Conservation (phyloP, 1,140 invertebrate species). For the Theocolax elegans region DNA sequence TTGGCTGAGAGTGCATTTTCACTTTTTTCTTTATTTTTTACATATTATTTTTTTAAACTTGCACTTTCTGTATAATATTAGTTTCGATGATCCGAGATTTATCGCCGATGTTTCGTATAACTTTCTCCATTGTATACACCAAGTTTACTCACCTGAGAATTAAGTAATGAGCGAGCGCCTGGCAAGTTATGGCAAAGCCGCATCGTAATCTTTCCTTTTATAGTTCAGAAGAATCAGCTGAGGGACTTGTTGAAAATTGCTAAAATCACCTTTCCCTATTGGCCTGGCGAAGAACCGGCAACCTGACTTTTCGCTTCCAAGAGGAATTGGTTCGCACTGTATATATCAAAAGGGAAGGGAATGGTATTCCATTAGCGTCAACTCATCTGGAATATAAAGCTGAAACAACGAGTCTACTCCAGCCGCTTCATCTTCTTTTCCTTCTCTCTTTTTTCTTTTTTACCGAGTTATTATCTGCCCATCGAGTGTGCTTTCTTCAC, state of each 20-base stretch:
- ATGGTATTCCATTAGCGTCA: slow-evolving; percentile 52
- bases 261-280: neutral
- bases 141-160: too few species aligned
- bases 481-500: neutral
- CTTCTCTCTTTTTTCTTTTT: slow-evolving; percentile 31
- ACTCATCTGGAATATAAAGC: slow-evolving; percentile 50
- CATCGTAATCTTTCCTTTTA: slow-evolving; percentile 14
- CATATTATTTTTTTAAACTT: neutral
- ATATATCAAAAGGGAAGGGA: slow-evolving; percentile 49
- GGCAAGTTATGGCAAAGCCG: neutral
- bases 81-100: too few species aligned
- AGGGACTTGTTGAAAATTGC: slow-evolving; percentile 20
- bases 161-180: too few species aligned
- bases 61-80: too few species aligned
- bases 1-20: neutral
- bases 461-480: too few species aligned
- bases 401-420: slow-evolving; percentile 48
- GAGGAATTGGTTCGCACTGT: slow-evolving; percentile 4
- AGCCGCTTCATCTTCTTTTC: slow-evolving; percentile 26
- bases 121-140: too few species aligned
- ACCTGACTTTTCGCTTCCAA: neutral
- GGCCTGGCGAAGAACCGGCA: neutral
- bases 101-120: too few species aligned
- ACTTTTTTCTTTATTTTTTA: neutral
- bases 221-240: neutral